A percentile compares a stretch with the other conserved stretches of the same genome.
phyloP scores from a whole-genome alignment of 2,888 invertebrate species.

The Peribatodes rhomboidaria region DNA sequence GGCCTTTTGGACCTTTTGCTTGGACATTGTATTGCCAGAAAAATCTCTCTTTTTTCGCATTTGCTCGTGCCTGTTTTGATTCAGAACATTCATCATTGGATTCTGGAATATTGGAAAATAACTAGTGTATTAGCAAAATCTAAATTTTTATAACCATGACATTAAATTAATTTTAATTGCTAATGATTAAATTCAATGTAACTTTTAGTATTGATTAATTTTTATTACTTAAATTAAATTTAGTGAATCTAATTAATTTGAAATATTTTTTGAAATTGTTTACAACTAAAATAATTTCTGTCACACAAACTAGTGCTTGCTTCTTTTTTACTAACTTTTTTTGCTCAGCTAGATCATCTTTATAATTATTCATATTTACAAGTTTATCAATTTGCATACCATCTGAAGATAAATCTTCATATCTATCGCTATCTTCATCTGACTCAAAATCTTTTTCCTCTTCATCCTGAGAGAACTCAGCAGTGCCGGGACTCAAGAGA shows the following conservation, averaged over 20 bases:
- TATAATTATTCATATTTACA: not conserved
- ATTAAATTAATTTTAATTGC: too few relatives aligned
- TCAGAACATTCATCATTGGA: slow-evolving; percentile 89
- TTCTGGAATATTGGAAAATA: slow-evolving; percentile 72
- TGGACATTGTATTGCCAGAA: slow-evolving; percentile 99
- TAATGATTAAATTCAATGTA: too few relatives aligned
- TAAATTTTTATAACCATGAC: too few relatives aligned
- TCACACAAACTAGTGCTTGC: too few relatives aligned
- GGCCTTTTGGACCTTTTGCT: slow-evolving; percentile 98
- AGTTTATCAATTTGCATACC: too few relatives aligned
- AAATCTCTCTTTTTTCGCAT: slow-evolving; percentile 92
- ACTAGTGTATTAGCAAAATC: not conserved
- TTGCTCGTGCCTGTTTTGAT: slow-evolving; percentile 72
- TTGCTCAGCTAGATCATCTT: too few relatives aligned
- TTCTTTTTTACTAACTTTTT: too few relatives aligned
- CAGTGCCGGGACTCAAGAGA: slow-evolving; percentile 93
- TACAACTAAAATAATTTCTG: too few relatives aligned
- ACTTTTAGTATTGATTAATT: too few relatives aligned
- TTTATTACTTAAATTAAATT: too few relatives aligned
- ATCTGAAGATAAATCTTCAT: slow-evolving; percentile 94
- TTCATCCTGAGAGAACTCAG: slow-evolving; percentile 93
- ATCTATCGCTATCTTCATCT: slow-evolving; percentile 94
- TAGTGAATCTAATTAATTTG: too few relatives aligned
- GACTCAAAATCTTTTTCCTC: slow-evolving; percentile 91
- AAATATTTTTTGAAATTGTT: too few relatives aligned